Conservation (phyloP, 2,888 invertebrate genomes). For the Tetramorium bicarinatum region DNA sequence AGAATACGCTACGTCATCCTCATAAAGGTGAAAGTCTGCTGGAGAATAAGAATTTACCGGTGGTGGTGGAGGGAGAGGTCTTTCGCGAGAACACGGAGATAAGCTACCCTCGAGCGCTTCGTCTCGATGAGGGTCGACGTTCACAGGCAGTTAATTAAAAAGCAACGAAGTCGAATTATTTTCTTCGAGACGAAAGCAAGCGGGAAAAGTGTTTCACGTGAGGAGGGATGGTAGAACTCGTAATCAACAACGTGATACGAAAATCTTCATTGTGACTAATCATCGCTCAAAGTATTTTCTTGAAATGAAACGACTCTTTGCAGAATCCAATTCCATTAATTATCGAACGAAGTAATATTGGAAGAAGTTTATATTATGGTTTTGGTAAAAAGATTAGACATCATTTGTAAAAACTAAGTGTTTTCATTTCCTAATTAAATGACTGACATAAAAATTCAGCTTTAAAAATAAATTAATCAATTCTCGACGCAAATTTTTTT, state of each 20-base stretch:
- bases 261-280: constrained; percentile 60
- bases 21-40: constrained; percentile 46
- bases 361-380: constrained; percentile 22
- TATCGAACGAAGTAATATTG: background rate
- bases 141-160: constrained; percentile 78
- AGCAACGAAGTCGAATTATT: constrained; percentile 72
- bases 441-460: background rate
- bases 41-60: constrained; percentile 57
- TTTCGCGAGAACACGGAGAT: constrained; percentile 53
- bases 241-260: constrained; percentile 68
- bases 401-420: background rate
- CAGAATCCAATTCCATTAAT: constrained; percentile 27
- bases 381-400: constrained; percentile 14
- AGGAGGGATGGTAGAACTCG: background rate
- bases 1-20: constrained; percentile 39
- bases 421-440: background rate
- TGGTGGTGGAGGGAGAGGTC: constrained; percentile 40
- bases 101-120: constrained; percentile 60
- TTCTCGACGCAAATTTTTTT: background rate
- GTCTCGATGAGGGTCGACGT: constrained; percentile 48
- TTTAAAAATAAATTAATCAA: background rate
- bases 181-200: constrained; percentile 44
- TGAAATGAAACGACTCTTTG: constrained; percentile 11
- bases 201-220: constrained; percentile 23
- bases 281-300: constrained; percentile 19